A percentile compares a stretch with the other conserved stretches of the same genome.
phyloP scores from a whole-genome alignment of 2,113 vertebrate species.

The Lophius piscatorius region DNA sequence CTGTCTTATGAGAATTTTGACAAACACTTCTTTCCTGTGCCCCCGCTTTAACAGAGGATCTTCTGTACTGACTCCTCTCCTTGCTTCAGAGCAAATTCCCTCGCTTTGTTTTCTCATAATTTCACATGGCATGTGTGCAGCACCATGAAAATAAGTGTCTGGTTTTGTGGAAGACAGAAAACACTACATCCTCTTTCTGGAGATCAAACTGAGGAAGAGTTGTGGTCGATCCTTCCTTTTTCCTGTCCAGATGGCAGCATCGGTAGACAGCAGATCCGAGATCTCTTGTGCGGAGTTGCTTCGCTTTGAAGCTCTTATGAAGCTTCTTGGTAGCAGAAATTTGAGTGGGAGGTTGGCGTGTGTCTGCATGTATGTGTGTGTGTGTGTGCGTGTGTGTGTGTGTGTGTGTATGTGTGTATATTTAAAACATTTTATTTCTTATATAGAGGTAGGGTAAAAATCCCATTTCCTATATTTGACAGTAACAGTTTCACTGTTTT shows the following conservation, averaged over 20 bases:
- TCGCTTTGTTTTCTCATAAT: too few species aligned
- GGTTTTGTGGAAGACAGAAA: background rate
- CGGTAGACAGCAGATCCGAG: constrained; percentile 60
- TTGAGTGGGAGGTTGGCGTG: constrained; percentile 37
- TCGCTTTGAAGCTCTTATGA: constrained; percentile 40
- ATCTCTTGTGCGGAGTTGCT: constrained; percentile 32
- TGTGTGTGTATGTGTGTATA: background rate
- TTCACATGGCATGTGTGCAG: too few species aligned
- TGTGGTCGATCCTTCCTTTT: constrained; percentile 56
- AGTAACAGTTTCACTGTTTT: background rate
- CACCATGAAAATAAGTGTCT: background rate
- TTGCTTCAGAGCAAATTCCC: too few species aligned
- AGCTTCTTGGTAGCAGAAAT: constrained; percentile 38
- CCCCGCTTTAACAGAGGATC: background rate
- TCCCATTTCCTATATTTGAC: background rate
- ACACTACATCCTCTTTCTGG: constrained; percentile 42
- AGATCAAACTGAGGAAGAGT: constrained; percentile 45
- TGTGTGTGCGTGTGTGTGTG: constrained; percentile 7
- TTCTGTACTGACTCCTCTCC: too few species aligned
- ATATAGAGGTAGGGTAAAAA: constrained; percentile 3
- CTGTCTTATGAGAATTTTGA: background rate
- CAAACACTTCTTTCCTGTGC: background rate
- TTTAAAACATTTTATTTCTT: constrained; percentile 2
- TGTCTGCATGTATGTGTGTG: background rate
- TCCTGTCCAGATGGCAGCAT: constrained; percentile 76